phyloP scores from a whole-genome alignment of 1,140 invertebrate species.

The Solen grandis region DNA sequence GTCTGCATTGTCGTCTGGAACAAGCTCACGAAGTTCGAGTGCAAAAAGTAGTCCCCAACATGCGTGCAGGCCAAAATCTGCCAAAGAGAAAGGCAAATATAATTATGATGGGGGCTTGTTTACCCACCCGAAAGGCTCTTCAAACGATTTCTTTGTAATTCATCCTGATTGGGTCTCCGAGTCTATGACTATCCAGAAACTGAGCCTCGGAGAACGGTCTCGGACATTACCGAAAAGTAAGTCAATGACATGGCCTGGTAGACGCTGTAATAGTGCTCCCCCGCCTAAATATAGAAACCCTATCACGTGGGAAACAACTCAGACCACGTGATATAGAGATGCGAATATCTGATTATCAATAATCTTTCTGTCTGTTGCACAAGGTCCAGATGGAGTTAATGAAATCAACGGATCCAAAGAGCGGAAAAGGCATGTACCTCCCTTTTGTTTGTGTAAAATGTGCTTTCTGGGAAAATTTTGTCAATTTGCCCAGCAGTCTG shows the following conservation, averaged over 20 bases:
- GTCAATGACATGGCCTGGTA: slow-evolving; percentile 67
- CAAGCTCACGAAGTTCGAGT: slow-evolving; percentile 49
- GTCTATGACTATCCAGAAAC: slow-evolving; percentile 68
- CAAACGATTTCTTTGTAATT: slow-evolving; percentile 69
- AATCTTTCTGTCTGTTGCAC: too few relatives aligned
- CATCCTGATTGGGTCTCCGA: slow-evolving; percentile 77
- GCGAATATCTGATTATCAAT: too few relatives aligned
- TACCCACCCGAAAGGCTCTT: slow-evolving; percentile 56
- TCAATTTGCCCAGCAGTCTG: too few relatives aligned
- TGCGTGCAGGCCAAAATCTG: slow-evolving; percentile 33
- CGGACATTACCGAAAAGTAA: slow-evolving; percentile 48
- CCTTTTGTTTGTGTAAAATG: too few relatives aligned
- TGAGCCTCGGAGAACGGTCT: slow-evolving; percentile 57
- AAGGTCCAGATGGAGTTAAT: too few relatives aligned
- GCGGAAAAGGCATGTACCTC: too few relatives aligned
- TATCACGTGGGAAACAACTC: slow-evolving; percentile 66
- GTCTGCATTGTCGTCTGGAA: slow-evolving; percentile 43
- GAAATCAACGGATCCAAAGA: too few relatives aligned
- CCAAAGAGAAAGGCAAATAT: slow-evolving; percentile 44
- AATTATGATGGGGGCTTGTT: slow-evolving; percentile 65
- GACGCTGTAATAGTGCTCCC: slow-evolving; percentile 69
- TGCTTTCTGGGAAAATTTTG: too few relatives aligned
- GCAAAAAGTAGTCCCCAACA: slow-evolving; percentile 54
- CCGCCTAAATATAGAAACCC: slow-evolving; percentile 67
- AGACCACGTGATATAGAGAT: slow-evolving; percentile 27